Base-by-base conservation (phyloP, 2,888 invertebrate genomes). In the Phlogophora meticulosa region DNA sequence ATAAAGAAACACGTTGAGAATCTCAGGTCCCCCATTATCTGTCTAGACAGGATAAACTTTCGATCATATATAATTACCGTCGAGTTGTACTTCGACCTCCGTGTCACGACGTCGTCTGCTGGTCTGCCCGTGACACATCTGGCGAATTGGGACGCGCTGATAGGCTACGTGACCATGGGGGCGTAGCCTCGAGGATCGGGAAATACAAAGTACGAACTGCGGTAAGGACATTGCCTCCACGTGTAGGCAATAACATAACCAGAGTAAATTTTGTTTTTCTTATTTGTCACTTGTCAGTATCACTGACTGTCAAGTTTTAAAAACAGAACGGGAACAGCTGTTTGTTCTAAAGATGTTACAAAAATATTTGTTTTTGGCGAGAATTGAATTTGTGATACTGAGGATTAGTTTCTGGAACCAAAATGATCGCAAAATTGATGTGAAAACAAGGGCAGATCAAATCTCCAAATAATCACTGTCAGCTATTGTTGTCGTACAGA, bases 21-120 rank as follows among this genome's bases (percentile, higher is more conserved):
- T 51, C 38, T 22, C 49, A 56, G 38, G n/a, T n/a, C n/a, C n/a
- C 1, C 15, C 22, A 11, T n/a, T 83, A 84, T 83, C 82, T 65
- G 85, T 83, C 80, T 80, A 86, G 81, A 83, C 81, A 58, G 73
- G 70, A 73, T 76, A 81, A 82, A 72, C 73, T 36, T 34, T 57
- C 17, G n/a, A 9, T 36, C 15, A 80, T 72, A 72, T 58, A 45
- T 65, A 80, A 62, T 57, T 59, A 61, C 10, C 13, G 69, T 36
- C 42, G 11, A 24, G 0, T 36, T 73, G 49, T 56, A 81, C 81
- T 84, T 80, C 70, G 62, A 51, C 53, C 49, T 48, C 9, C 17
- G 42, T 53, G 57, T 52, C 73, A 68, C 75, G 66, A n/a, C 9
- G 62, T 59, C 72, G 73, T 70, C 73, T 48, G 40, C 43, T 81